Evolutionary conservation across 2,797 vertebrate genomes (phyloP).

Genomic region (Danio jaintianensis): DNA sequence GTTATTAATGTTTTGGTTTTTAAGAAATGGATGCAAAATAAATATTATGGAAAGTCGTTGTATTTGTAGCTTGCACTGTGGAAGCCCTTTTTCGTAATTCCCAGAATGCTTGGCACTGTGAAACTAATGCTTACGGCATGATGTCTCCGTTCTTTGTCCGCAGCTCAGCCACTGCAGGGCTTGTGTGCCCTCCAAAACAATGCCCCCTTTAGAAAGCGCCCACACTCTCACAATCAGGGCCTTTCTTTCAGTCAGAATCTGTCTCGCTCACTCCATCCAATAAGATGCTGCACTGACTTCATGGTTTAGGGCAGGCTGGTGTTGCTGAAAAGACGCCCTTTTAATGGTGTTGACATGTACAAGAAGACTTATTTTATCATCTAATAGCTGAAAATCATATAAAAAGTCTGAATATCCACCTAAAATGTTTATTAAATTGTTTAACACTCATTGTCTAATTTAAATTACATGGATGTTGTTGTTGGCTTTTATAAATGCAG

Average conservation of each 20-base stretch:
- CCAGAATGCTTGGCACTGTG: background rate
- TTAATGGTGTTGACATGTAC: background rate
- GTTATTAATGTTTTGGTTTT: conserved; percentile 10
- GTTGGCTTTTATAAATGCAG: background rate
- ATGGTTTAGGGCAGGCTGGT: background rate
- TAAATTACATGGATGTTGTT: background rate
- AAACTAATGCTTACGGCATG: conserved; percentile 26
- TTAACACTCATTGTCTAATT: background rate
- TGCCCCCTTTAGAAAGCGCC: conserved; percentile 33
- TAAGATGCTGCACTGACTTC: conserved; percentile 23
- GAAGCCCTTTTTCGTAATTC: conserved; percentile 20
- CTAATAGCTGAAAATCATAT: no score
- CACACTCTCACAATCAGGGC: conserved; percentile 30
- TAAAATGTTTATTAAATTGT: background rate
- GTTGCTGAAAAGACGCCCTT: background rate
- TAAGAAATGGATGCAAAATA: background rate
- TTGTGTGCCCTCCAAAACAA: conserved; percentile 45
- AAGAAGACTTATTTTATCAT: no score
- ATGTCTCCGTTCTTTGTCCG: conserved; percentile 37
- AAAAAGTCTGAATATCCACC: background rate
- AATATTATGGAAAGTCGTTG: background rate
- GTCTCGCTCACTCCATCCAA: conserved; percentile 26
- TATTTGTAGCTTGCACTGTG: background rate
- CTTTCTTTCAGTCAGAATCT: conserved; percentile 51
- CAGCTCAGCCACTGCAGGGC: conserved; percentile 20